phyloP scores from a whole-genome alignment of 2,113 vertebrate genomes.

The Solea solea region DNA sequence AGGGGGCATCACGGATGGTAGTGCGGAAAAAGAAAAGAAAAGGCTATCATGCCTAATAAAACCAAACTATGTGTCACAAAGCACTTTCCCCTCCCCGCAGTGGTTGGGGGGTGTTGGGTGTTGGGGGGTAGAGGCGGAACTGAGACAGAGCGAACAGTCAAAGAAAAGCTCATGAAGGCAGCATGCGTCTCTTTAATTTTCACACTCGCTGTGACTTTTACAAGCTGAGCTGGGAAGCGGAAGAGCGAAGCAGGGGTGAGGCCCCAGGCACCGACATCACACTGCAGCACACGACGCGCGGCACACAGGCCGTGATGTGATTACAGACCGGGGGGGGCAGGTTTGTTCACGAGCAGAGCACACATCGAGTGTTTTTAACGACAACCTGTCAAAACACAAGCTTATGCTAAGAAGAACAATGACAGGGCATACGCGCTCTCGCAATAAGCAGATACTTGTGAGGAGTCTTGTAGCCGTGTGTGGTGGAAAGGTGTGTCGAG shows the following conservation, averaged over 20 bases:
- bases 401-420: constrained; percentile 12
- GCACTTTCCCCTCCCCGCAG: constrained; percentile 31
- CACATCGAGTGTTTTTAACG: background rate
- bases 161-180: constrained; percentile 69
- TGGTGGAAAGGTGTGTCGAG: constrained; percentile 10
- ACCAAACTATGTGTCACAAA: constrained; percentile 38
- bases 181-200: constrained; percentile 68
- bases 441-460: constrained; percentile 26
- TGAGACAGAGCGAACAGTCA: constrained; percentile 21
- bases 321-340: constrained; percentile 24
- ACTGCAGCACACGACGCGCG: constrained; percentile 15
- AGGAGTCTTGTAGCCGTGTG: constrained; percentile 14
- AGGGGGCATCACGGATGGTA: constrained; percentile 18
- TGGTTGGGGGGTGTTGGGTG: background rate
- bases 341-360: constrained; percentile 21
- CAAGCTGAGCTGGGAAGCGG: constrained; percentile 53
- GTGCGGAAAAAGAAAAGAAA: constrained; percentile 8
- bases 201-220: constrained; percentile 62
- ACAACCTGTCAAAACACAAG: constrained; percentile 6
- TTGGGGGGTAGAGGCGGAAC: background rate
- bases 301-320: constrained; percentile 6
- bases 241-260: constrained; percentile 42
- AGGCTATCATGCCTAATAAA: constrained; percentile 30
- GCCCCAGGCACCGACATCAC: constrained; percentile 24
- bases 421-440: constrained; percentile 13